Evolutionary conservation across 1,140 invertebrate genomes (phyloP).

Genomic region (Drosophila sucinea): DNA sequence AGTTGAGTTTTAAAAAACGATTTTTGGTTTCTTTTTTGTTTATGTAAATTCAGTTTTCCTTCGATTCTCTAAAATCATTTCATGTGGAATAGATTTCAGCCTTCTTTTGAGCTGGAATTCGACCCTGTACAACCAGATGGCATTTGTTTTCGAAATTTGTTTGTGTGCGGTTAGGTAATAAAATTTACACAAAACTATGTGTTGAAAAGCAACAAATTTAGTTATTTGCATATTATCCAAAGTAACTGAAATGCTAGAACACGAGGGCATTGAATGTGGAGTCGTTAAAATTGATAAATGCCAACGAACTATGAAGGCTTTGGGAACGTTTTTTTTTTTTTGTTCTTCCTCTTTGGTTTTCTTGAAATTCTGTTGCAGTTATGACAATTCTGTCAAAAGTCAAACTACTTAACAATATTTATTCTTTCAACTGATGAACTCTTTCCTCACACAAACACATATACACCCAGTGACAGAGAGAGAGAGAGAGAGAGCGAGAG

Average conservation of each 20-base stretch:
- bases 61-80: too few species aligned
- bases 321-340: neutral
- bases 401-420: constrained; percentile 78
- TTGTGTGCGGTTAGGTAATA: constrained; percentile 51
- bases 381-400: constrained; percentile 76
- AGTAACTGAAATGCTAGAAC: neutral
- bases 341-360: constrained; percentile 34
- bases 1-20: too few species aligned
- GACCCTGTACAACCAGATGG: constrained; percentile 46
- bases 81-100: too few species aligned
- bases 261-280: constrained; percentile 34
- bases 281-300: constrained; percentile 75
- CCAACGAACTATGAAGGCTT: constrained; percentile 15
- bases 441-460: constrained; percentile 28
- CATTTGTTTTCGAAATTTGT: constrained; percentile 47
- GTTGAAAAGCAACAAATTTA: constrained; percentile 67
- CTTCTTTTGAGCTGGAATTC: constrained; percentile 12
- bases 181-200: constrained; percentile 70
- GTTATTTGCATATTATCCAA: constrained; percentile 73
- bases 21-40: too few species aligned
- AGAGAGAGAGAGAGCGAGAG: constrained; percentile 36
- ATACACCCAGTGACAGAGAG: constrained; percentile 11
- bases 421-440: constrained; percentile 53
- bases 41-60: too few species aligned
- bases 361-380: constrained; percentile 44